phyloP scores from a whole-genome alignment of 2,797 vertebrate genomes.

The Enteromius viviparus region DNA sequence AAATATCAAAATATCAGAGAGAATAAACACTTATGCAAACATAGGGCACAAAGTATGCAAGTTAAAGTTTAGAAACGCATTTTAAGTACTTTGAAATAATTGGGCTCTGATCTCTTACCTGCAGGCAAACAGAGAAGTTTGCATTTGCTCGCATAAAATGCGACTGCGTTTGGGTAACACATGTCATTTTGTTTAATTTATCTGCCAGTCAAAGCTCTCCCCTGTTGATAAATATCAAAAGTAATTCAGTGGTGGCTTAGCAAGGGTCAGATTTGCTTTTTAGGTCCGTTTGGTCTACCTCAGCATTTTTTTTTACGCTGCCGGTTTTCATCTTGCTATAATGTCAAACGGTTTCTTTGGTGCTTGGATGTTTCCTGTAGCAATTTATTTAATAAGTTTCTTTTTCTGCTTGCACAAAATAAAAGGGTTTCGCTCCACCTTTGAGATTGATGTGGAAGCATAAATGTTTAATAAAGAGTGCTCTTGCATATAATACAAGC shows the following conservation, averaged over 20 bases:
- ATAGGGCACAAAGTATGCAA: conserved; percentile 3
- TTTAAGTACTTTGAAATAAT: conserved; percentile 15
- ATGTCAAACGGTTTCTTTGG: conserved; percentile 20
- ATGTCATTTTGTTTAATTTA: conserved; percentile 50
- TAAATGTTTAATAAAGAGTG: conserved; percentile 34
- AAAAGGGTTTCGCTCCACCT: conserved; percentile 25
- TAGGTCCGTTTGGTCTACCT: not conserved
- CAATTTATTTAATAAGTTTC: conserved; percentile 28
- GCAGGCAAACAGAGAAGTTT: conserved; percentile 40
- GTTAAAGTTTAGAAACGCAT: conserved; percentile 24
- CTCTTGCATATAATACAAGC: conserved; percentile 3
- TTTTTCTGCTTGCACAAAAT: conserved; percentile 12
- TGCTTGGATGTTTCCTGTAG: conserved; percentile 18
- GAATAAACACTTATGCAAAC: conserved; percentile 15
- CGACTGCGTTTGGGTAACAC: conserved; percentile 34
- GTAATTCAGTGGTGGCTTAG: conserved; percentile 15
- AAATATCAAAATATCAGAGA: conserved; percentile 14
- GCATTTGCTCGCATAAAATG: conserved; percentile 36
- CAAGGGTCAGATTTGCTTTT: conserved; percentile 22
- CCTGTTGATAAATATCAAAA: conserved; percentile 39
- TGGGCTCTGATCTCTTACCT: conserved; percentile 12
- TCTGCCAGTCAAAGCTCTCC: conserved; percentile 48
- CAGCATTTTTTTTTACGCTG: conserved; percentile 13
- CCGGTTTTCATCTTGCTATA: conserved; percentile 17
- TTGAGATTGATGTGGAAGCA: conserved; percentile 20